Conservation (phyloP, 2,888 invertebrate genomes). For the Plebejus anna region DNA sequence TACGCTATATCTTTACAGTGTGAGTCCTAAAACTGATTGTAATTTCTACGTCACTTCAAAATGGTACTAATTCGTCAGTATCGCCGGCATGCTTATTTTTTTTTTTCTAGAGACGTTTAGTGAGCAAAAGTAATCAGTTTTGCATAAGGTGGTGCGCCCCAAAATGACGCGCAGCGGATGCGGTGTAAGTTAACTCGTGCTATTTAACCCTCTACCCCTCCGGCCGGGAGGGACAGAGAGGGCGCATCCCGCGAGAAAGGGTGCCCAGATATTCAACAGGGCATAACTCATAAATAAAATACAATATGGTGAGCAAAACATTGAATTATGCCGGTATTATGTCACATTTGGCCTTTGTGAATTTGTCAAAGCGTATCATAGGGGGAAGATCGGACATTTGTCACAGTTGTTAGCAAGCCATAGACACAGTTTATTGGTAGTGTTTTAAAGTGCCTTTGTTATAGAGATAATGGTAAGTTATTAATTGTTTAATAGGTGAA, state of each 20-base stretch:
- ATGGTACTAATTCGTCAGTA: too few relatives aligned
- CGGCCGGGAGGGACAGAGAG: constrained; percentile 58
- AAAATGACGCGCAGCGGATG: constrained; percentile 74
- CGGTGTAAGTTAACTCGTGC: constrained; percentile 77
- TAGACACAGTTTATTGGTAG: constrained; percentile 56
- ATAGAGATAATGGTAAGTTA: not conserved
- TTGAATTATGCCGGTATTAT: constrained; percentile 80
- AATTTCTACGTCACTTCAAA: too few relatives aligned
- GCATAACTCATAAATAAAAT: constrained; percentile 81
- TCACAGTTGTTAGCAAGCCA: constrained; percentile 59
- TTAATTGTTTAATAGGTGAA: not conserved
- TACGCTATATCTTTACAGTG: too few relatives aligned
- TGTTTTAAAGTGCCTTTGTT: constrained; percentile 29
- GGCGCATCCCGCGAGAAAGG: constrained; percentile 48
- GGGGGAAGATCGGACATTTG: constrained; percentile 66
- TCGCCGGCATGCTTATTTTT: not conserved
- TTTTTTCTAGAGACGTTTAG: constrained; percentile 5
- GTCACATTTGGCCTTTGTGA: constrained; percentile 80
- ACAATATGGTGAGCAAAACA: constrained; percentile 82
- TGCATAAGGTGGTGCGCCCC: constrained; percentile 58
- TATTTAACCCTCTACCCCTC: constrained; percentile 77
- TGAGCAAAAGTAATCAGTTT: constrained; percentile 34
- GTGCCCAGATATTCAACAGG: constrained; percentile 56
- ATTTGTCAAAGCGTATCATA: constrained; percentile 65
- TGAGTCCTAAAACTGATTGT: too few relatives aligned